phyloP scores from a whole-genome alignment of 2,888 invertebrate genomes.

The Theristus sp. region DNA sequence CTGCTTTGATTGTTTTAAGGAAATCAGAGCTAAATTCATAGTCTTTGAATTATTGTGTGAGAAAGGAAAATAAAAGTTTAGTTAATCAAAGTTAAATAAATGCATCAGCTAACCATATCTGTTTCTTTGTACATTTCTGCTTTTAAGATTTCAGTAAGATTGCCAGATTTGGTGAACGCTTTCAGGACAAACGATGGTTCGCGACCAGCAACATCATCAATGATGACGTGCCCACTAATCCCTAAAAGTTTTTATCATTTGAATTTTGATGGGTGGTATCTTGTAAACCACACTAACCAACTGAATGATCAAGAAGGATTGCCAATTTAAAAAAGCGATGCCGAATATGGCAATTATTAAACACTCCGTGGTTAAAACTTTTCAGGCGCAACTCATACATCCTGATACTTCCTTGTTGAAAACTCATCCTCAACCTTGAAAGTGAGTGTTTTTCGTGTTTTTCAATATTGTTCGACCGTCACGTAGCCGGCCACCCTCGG shows the following conservation, averaged over 20 bases:
- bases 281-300: background rate
- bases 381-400: no score
- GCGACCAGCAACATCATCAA: conserved; percentile 3
- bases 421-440: background rate
- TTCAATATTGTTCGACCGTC: background rate
- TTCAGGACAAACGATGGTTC: conserved; percentile 7
- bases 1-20: no score
- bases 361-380: no score
- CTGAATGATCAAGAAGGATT: no score
- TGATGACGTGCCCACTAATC: conserved; percentile 6
- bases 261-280: background rate
- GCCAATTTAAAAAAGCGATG: no score
- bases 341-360: no score
- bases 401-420: background rate
- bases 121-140: conserved; percentile 5
- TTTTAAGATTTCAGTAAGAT: background rate
- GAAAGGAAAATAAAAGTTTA: no score
- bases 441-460: background rate
- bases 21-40: no score
- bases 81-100: no score
- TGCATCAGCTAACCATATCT: background rate
- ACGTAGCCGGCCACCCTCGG: background rate
- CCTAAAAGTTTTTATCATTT: conserved; percentile 3
- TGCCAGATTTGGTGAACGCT: conserved; percentile 1
- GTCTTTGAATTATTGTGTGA: no score